Evolutionary conservation across 2,888 invertebrate species (phyloP).

Genomic region (Molorchus minor): DNA sequence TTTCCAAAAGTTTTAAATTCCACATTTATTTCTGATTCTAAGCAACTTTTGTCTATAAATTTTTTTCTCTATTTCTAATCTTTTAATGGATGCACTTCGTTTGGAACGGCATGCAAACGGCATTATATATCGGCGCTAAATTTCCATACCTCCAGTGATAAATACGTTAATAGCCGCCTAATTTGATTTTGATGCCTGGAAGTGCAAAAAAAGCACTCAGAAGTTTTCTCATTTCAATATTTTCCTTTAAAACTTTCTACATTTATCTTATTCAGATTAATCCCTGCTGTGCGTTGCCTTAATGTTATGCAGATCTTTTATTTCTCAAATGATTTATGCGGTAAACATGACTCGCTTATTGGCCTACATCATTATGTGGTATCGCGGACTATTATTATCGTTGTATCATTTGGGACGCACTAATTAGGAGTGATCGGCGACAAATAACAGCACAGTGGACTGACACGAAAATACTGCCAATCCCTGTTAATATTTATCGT

Average conservation of each 20-base stretch:
- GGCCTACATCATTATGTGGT: background rate
- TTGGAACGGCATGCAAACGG: background rate
- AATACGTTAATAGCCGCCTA: constrained; percentile 43
- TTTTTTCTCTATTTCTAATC: too few relatives aligned
- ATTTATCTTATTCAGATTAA: constrained; percentile 48
- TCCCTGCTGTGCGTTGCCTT: constrained; percentile 36
- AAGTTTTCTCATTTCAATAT: constrained; percentile 45
- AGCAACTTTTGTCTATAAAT: too few relatives aligned
- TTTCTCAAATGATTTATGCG: constrained; percentile 37
- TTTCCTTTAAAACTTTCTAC: constrained; percentile 44
- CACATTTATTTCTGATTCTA: too few relatives aligned
- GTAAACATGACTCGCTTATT: background rate
- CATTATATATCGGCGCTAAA: constrained; percentile 3
- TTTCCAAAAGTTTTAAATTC: too few relatives aligned
- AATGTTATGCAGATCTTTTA: constrained; percentile 42
- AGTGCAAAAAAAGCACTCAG: constrained; percentile 39
- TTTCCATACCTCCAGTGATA: constrained; percentile 33
- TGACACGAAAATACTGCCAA: too few relatives aligned
- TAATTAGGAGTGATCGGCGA: too few relatives aligned
- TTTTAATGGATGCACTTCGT: too few relatives aligned
- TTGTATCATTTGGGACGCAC: too few relatives aligned
- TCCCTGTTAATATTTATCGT: too few relatives aligned
- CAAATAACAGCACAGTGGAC: too few relatives aligned
- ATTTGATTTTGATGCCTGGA: constrained; percentile 39
- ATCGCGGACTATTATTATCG: too few relatives aligned